Evolutionary conservation across 2,113 vertebrate genomes (phyloP).

Genomic region (Hemichromis elongatus): DNA sequence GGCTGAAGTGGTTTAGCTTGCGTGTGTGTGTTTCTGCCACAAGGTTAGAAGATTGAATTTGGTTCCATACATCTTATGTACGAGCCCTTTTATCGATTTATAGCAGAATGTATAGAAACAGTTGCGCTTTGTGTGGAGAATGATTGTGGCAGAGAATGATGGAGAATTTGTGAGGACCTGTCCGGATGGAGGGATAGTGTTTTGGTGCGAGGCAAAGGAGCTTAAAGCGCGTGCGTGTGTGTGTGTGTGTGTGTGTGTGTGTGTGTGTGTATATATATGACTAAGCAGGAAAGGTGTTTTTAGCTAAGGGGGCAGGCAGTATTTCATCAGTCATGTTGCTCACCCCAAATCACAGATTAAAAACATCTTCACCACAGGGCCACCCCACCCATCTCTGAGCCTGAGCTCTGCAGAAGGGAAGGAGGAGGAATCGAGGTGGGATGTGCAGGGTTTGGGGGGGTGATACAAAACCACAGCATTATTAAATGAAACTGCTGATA

Average conservation of each 20-base stretch:
- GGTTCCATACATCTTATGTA: not conserved
- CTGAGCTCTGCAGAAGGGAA: not conserved
- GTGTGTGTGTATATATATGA: not conserved
- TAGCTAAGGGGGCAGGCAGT: constrained; percentile 42
- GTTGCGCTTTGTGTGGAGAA: not conserved
- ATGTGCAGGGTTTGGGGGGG: not conserved
- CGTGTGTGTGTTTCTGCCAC: not conserved
- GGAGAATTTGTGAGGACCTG: not conserved
- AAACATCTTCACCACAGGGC: constrained; percentile 22
- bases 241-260: not conserved
- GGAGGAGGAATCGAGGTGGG: not conserved
- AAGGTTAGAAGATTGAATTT: not conserved
- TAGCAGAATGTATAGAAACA: not conserved
- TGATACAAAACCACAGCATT: not conserved
- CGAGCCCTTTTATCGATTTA: not conserved
- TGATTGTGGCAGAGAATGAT: not conserved
- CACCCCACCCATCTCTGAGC: not conserved
- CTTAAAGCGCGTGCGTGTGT: not conserved
- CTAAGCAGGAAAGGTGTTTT: not conserved
- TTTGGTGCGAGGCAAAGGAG: not conserved
- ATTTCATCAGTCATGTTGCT: constrained; percentile 52
- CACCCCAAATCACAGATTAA: constrained; percentile 51
- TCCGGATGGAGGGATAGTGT: not conserved
- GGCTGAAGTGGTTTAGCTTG: not conserved
- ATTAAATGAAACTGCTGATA: not conserved